phyloP scores from a whole-genome alignment of 2,888 invertebrate species.

The Luffia ferchaultella region DNA sequence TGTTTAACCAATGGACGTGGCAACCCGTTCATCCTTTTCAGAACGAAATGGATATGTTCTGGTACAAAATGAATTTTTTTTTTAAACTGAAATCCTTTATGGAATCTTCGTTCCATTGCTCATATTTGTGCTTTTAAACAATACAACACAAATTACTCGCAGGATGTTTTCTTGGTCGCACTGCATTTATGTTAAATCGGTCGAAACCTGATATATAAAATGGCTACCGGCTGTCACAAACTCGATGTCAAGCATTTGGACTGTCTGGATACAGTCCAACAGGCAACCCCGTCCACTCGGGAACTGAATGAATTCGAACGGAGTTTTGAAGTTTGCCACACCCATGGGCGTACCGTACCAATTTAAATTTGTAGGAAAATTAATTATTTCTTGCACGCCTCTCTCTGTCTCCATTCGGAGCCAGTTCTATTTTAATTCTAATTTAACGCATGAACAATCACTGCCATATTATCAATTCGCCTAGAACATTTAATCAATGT shows the following conservation, averaged over 20 bases:
- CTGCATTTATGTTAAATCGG: neutral
- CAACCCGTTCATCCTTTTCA: too few relatives aligned
- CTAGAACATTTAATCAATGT: neutral
- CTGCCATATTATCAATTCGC: neutral
- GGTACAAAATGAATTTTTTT: too few relatives aligned
- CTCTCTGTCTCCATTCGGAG: neutral
- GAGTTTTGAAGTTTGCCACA: neutral
- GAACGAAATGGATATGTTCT: too few relatives aligned
- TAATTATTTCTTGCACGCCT: neutral
- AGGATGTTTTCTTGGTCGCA: too few relatives aligned
- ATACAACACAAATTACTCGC: too few relatives aligned
- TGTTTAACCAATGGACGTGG: too few relatives aligned
- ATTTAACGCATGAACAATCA: neutral
- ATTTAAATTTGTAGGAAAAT: neutral
- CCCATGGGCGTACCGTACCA: neutral
- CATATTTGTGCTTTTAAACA: too few relatives aligned
- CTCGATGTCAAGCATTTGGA: neutral
- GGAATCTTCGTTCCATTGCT: too few relatives aligned
- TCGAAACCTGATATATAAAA: neutral
- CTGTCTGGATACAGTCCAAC: neutral
- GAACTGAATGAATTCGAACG: neutral
- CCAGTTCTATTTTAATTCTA: neutral
- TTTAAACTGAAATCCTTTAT: too few relatives aligned
- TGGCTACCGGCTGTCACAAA: neutral
- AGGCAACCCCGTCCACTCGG: neutral